A percentile compares a stretch with the other conserved stretches of the same genome.
phyloP scores from a whole-genome alignment of 1,140 invertebrate genomes.

The Dreissena polymorpha region DNA sequence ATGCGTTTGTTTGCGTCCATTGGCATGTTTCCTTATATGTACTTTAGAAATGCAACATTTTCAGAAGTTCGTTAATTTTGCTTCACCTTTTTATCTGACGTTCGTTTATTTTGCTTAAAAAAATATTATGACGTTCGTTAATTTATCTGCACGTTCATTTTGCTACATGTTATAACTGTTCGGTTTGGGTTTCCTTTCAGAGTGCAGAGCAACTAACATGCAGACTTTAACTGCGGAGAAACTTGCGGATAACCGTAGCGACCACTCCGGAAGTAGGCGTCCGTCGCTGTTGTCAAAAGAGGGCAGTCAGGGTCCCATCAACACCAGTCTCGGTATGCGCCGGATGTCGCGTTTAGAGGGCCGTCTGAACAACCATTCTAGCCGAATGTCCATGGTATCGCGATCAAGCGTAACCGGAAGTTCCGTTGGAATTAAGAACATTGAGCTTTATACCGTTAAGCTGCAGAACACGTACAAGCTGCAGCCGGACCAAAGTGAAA shows the following conservation, averaged over 20 bases:
- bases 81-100: too few relatives aligned
- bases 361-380: conserved; percentile 38
- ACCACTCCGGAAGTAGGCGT: conserved; percentile 15
- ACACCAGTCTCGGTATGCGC: conserved; percentile 48
- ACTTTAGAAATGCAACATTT: too few relatives aligned
- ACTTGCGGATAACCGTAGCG: conserved; percentile 14
- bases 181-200: too few relatives aligned
- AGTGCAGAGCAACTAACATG: conserved; percentile 21
- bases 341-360: conserved; percentile 51
- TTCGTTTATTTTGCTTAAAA: too few relatives aligned
- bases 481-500: conserved; percentile 57
- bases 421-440: conserved; percentile 45
- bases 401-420: conserved; percentile 52
- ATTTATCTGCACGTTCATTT: too few relatives aligned
- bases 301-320: conserved; percentile 23
- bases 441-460: conserved; percentile 52
- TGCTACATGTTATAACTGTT: too few relatives aligned
- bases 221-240: conserved; percentile 40
- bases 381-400: conserved; percentile 65
- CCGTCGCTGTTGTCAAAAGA: conserved; percentile 37
- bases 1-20: too few relatives aligned
- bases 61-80: too few relatives aligned
- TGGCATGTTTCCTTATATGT: too few relatives aligned
- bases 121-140: too few relatives aligned
- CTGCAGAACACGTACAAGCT: conserved; percentile 69